Conservation (phyloP, 2,113 vertebrate genomes). For the Aldabrachelys gigantea region DNA sequence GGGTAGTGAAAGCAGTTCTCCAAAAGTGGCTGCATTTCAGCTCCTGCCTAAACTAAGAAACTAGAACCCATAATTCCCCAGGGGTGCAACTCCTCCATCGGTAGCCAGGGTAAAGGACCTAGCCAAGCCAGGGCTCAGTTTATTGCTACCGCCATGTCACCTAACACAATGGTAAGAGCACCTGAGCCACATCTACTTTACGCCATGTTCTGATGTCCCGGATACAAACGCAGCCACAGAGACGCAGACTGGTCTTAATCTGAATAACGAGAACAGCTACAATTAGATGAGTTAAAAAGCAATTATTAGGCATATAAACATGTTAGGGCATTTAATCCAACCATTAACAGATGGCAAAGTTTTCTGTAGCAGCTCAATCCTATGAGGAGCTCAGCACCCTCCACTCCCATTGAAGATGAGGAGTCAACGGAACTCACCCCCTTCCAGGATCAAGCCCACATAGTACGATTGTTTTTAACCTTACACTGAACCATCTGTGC, state of each 20-base stretch:
- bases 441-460: background rate
- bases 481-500: background rate
- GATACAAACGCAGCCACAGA: background rate
- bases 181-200: background rate
- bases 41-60: background rate
- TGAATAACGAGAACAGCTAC: background rate
- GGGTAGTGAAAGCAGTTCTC: background rate
- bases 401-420: accelerated
- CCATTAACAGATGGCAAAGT: background rate
- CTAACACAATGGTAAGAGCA: background rate
- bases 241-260: background rate
- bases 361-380: background rate
- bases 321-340: background rate
- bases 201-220: background rate
- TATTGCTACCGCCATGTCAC: background rate
- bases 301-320: background rate
- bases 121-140: background rate
- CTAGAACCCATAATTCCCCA: background rate
- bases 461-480: background rate
- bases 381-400: background rate
- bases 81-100: background rate
- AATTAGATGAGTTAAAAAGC: background rate
- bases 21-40: background rate
- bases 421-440: background rate
- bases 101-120: background rate